Percentiles rank a stretch among this genome's conserved stretches.
Conservation (phyloP, 2,113 vertebrate species). For the Tonatia bakeri region DNA sequence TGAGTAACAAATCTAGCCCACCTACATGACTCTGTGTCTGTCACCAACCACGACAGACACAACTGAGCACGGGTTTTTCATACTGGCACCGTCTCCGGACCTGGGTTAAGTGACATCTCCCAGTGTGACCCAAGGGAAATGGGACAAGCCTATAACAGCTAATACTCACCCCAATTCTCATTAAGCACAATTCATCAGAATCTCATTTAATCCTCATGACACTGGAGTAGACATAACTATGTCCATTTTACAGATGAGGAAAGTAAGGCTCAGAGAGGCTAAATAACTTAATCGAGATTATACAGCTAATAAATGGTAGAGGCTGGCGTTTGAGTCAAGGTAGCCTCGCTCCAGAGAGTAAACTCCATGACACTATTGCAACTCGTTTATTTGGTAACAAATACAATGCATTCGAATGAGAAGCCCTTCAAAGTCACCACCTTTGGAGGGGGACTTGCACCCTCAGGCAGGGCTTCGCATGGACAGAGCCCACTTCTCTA, state of each 20-base stretch:
- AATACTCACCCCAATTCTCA: not conserved
- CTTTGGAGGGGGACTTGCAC: not conserved
- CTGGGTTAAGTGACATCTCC: not conserved
- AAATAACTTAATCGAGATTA: not conserved
- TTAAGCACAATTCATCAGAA: not conserved
- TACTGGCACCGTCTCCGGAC: not conserved
- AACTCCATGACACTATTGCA: not conserved
- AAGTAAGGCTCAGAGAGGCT: not conserved
- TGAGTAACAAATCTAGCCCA: not conserved
- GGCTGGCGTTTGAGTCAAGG: not conserved
- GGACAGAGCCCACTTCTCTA: not conserved
- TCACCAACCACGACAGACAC: not conserved
- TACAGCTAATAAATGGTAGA: not conserved
- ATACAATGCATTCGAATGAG: not conserved
- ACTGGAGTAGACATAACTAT: not conserved
- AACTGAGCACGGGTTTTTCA: not conserved
- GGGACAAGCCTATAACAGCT: not conserved
- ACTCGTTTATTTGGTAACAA: not conserved
- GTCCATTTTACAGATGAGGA: slow-evolving; percentile 3
- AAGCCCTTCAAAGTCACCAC: not conserved
- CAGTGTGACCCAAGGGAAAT: not conserved
- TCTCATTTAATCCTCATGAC: not conserved
- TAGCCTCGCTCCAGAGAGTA: not conserved
- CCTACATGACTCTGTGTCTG: not conserved
- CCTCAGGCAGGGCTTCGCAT: not conserved